Conservation (phyloP, 2,797 vertebrate genomes). For the Pitangus sulphuratus region DNA sequence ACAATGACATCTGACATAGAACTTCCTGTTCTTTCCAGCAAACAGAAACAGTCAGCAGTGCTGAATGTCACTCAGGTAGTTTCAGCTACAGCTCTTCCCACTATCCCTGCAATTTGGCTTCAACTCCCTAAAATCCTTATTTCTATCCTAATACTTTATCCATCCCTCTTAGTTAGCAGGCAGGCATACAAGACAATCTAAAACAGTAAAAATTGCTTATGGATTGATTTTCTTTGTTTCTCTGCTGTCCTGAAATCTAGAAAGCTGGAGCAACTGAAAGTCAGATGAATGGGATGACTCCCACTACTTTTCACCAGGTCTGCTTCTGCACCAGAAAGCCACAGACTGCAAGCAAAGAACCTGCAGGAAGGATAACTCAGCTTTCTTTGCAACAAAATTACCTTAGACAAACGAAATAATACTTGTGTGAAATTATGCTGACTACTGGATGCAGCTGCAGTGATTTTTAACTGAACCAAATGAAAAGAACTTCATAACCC, state of each 20-base stretch:
- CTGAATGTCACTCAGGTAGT: not conserved
- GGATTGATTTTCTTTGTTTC: not conserved
- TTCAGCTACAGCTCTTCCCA: not conserved
- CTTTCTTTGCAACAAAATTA: not conserved
- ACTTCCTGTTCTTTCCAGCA: not conserved
- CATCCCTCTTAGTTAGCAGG: not conserved
- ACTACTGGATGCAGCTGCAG: not conserved
- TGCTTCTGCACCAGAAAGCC: not conserved
- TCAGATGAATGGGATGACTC: slow-evolving; percentile 29
- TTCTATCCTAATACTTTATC: not conserved
- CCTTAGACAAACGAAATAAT: not conserved
- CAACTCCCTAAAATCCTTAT: not conserved
- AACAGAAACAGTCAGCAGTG: not conserved
- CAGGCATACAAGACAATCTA: not conserved
- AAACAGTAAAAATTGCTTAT: not conserved
- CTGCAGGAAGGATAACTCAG: not conserved
- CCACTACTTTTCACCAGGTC: slow-evolving; percentile 1
- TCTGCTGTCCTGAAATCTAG: not conserved
- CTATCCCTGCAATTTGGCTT: not conserved
- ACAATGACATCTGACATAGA: not conserved
- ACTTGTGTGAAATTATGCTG: not conserved
- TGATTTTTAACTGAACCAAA: not conserved
- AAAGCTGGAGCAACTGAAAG: slow-evolving; percentile 23
- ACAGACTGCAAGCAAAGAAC: not conserved
- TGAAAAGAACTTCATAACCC: not conserved